phyloP scores from a whole-genome alignment of 1,140 invertebrate species.

The Yoshiicerus persimilis region DNA sequence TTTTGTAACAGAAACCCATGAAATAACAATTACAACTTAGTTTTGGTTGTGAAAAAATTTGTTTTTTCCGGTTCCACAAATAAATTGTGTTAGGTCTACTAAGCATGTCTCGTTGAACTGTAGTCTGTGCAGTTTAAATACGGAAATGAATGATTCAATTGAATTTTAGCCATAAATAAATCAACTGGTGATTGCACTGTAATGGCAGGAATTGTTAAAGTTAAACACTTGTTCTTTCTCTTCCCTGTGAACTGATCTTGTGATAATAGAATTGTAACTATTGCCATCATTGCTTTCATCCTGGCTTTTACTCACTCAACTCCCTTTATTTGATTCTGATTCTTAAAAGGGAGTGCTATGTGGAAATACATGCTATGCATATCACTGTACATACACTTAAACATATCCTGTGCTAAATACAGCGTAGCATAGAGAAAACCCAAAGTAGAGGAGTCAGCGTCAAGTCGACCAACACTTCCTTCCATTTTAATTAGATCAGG shows the following conservation, averaged over 20 bases:
- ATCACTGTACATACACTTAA: background rate
- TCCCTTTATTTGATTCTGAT: background rate
- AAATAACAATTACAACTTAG: background rate
- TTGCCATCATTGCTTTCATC: background rate
- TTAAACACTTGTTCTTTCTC: background rate
- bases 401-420: background rate
- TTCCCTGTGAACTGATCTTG: background rate
- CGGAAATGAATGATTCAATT: constrained; percentile 7
- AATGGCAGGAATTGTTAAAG: background rate
- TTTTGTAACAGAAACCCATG: background rate
- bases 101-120: background rate
- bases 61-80: background rate
- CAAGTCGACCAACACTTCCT: background rate
- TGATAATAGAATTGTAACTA: background rate
- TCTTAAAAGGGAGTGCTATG: background rate
- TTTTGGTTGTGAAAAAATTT: background rate
- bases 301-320: background rate
- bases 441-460: background rate
- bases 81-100: background rate
- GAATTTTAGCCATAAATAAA: background rate
- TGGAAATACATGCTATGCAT: background rate
- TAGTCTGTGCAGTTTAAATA: background rate
- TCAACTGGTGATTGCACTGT: background rate
- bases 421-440: background rate
- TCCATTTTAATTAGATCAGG: constrained; percentile 2